Conservation (phyloP, 2,888 invertebrate species). For the Tolmerus cingulatus region DNA sequence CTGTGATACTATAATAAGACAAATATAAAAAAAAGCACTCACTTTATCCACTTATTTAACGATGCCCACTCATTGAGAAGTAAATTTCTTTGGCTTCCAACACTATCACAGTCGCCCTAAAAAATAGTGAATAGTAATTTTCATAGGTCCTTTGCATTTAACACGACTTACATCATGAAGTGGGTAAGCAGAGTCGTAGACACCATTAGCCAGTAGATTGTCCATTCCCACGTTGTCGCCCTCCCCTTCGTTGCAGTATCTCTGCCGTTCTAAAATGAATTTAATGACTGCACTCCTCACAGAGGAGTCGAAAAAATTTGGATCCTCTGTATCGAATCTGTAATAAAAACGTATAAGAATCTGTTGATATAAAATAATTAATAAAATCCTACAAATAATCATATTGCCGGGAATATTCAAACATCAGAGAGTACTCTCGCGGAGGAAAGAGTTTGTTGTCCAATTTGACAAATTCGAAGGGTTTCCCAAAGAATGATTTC, state of each 20-base stretch:
- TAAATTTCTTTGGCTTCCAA: slow-evolving; percentile 65
- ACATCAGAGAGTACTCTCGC: slow-evolving; percentile 70
- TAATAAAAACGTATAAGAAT: neutral
- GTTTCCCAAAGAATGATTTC: slow-evolving; percentile 63
- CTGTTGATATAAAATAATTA: slow-evolving; percentile 1
- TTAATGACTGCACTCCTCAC: slow-evolving; percentile 74
- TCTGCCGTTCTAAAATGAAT: slow-evolving; percentile 77
- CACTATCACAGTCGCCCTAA: slow-evolving; percentile 67
- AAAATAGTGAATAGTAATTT: slow-evolving; percentile 23
- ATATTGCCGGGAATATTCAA: slow-evolving; percentile 75
- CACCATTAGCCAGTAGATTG: slow-evolving; percentile 70
- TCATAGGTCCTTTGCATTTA: neutral
- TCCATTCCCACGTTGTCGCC: slow-evolving; percentile 71
- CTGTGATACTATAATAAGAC: too few species aligned
- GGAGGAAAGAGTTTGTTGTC: slow-evolving; percentile 71
- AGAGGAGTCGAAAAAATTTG: slow-evolving; percentile 74
- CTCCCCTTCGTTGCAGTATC: slow-evolving; percentile 67
- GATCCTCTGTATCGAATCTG: slow-evolving; percentile 73
- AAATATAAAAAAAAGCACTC: slow-evolving; percentile 51
- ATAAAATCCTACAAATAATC: slow-evolving; percentile 70
- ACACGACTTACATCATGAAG: slow-evolving; percentile 73
- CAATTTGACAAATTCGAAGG: slow-evolving; percentile 68
- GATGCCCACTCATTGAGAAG: slow-evolving; percentile 77
- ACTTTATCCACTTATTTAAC: slow-evolving; percentile 73
- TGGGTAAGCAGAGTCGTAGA: slow-evolving; percentile 77